Evolutionary conservation across 2,888 invertebrate species (phyloP), one percentile per base, ranked within the genome.

Genomic region (Melanargia galathea): DNA sequence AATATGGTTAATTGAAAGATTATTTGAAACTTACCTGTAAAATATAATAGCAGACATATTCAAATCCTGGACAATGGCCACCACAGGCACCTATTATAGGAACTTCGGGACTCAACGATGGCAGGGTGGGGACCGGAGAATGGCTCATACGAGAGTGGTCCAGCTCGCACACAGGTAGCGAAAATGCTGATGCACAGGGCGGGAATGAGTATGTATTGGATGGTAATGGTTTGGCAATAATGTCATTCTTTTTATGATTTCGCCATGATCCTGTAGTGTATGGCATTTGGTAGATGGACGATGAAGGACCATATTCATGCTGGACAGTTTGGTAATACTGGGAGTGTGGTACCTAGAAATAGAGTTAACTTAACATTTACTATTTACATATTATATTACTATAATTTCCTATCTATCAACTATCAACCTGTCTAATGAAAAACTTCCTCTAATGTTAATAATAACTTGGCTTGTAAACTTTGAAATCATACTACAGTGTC

Each of bases 31-130:
- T 43, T 76, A 94, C 94, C 92, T 94, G 94, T 75, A 94, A 87
- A 75, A 94, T 93, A 81, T 94, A 94, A 82, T 94, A 94, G 85
- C 94, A 94, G 72, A 94, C 93, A 88, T 94, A 94, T 89, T 94
- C 94, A 87, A 94, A 94, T 69, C 93, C 94, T 68, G 94, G 93
- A 71, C 94, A 94, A 77, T 94, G 94, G 4, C 94, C 94, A 11
- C 94, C 94, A 80, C 94, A 94, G 24, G 94, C 94, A 67, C 94
- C 93, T 65, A 94, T 93, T 51, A 93, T 92, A 57, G 93, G 92
- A 63, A 90, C 91, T 76, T 92, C 92, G 65, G 92, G 91, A 70
- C 87, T 91, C 16, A 82, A 79, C 7, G 90, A 84, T 7, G 84
- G 81, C 45, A 80, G 68, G 0, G 87, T 83, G 22, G 88, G 84